A percentile compares a stretch with the other conserved stretches of the same genome.
Conservation (phyloP, 1,140 invertebrate genomes). For the Pectinophora gossypiella region DNA sequence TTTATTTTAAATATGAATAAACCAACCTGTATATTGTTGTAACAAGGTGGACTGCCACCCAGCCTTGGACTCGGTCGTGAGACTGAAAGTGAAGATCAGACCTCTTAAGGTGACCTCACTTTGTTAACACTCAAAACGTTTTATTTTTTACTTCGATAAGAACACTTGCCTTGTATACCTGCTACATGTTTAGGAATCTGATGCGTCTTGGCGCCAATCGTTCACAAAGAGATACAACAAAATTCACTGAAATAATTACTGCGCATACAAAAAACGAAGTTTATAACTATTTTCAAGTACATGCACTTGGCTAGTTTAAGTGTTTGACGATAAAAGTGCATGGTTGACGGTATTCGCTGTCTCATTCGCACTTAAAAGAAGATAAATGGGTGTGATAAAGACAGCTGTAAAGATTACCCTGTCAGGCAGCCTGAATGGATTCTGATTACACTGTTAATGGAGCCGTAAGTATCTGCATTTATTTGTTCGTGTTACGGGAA, state of each 20-base stretch:
- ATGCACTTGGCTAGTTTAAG: too few species aligned
- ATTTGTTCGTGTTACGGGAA: too few species aligned
- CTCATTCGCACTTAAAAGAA: background rate
- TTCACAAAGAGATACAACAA: too few species aligned
- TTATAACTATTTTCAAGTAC: too few species aligned
- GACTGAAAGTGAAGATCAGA: background rate
- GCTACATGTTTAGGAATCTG: too few species aligned
- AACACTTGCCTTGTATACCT: too few species aligned
- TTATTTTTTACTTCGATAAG: too few species aligned
- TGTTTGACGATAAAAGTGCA: background rate
- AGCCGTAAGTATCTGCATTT: background rate
- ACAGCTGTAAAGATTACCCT: background rate
- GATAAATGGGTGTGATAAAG: background rate
- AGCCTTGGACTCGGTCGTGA: background rate
- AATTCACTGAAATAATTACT: too few species aligned
- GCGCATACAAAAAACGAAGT: too few species aligned
- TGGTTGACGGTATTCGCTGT: background rate
- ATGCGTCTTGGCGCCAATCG: too few species aligned
- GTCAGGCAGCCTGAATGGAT: background rate
- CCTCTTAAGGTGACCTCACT: background rate
- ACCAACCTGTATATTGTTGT: background rate
- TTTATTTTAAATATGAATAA: too few species aligned
- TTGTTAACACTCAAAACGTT: too few species aligned
- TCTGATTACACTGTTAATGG: background rate
- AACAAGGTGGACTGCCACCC: background rate